Conservation (phyloP, 2,113 vertebrate genomes). For the Emydura subglobosa region DNA sequence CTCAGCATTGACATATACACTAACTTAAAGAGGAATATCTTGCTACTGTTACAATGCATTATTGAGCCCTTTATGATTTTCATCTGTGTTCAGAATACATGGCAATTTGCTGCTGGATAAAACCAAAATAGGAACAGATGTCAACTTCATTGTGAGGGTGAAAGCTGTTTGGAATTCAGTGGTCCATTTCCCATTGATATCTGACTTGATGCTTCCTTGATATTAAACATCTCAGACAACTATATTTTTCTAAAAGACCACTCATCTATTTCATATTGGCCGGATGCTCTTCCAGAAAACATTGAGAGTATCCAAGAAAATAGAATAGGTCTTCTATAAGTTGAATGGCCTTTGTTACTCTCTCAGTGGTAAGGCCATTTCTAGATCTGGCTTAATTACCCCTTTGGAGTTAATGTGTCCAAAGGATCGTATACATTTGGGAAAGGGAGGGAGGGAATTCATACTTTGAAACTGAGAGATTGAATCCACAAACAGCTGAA, state of each 20-base stretch:
- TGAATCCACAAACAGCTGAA: background rate
- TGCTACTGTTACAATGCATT: constrained; percentile 3
- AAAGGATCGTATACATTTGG: background rate
- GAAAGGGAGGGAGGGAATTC: background rate
- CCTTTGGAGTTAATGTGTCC: background rate
- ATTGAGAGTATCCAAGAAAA: background rate
- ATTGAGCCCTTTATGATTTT: background rate
- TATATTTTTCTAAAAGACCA: background rate
- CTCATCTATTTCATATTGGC: background rate
- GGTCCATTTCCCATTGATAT: background rate
- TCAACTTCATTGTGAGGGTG: background rate
- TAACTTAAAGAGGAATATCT: background rate
- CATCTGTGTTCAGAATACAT: background rate
- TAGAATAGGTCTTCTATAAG: background rate
- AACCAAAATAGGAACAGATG: background rate
- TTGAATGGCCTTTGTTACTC: background rate
- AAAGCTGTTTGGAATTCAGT: background rate
- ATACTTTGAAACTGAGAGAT: background rate
- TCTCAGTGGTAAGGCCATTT: background rate
- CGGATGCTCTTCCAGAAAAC: background rate
- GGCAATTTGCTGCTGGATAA: background rate
- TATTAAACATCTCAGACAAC: background rate
- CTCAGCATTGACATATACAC: background rate
- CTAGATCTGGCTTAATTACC: background rate
- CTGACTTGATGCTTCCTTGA: background rate